Evolutionary conservation across 1,140 invertebrate species (phyloP), one percentile per base, ranked within the genome.

Genomic region (Brachionus angularis): DNA sequence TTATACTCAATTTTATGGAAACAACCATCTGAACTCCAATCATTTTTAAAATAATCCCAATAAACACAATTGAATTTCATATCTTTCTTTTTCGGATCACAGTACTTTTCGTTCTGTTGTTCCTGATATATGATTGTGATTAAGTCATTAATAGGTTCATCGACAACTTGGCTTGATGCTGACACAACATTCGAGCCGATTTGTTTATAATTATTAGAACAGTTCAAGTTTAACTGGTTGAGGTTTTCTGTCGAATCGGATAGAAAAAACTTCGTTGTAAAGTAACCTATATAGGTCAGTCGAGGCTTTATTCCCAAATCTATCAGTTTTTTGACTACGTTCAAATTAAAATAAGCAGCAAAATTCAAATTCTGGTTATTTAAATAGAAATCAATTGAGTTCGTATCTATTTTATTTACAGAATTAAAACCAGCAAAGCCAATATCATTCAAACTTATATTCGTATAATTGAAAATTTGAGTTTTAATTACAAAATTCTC

Each of bases 61-160:
- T 36, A 39, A 23, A 58, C 53, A 58, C 53, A 58, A 2, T 58
- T 10, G 23, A 29, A 58, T n/a, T 4, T 39, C 8, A 23, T 10
- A 21, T 36, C 39, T 27, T 39, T 33, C 25, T 58, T 58, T 5
- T 34, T 16, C 8, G 12, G 21, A 23, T 58, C 53, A 36, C 53
- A 58, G 39, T 36, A 39, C 14, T 58, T 58, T 39, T 58, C 53
- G 25, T 42, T 58, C 53, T 53, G 23, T 21, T 58, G 53, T 36
- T 58, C 7, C 36, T 58, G 18, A 27, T 58, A 58, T 14, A 58
- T 58, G 2, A 58, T 1, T 18, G 8, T 39, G 10, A 58, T 1
- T 14, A 58, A 23, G 18, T 58, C 34, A 39, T 58, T 10, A 23
- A 10, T 58, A 42, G 53, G 23, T 23, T 58, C 12, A 12, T 39